Conservation (phyloP, 1,140 invertebrate species). For the Solen grandis region DNA sequence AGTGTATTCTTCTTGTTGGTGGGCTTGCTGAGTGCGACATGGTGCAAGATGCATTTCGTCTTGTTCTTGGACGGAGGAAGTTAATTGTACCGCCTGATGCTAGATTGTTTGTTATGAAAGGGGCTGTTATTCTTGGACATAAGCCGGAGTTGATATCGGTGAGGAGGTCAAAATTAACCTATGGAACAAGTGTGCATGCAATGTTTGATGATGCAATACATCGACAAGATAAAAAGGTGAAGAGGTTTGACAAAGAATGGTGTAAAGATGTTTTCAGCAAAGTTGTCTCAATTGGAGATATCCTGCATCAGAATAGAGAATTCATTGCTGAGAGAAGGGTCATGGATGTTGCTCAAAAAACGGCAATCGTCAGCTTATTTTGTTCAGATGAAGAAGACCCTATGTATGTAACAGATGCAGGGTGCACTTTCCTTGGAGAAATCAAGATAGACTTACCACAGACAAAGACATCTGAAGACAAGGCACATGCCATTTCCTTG, state of each 20-base stretch:
- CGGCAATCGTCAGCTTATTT: slow-evolving; percentile 10
- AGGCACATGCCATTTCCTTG: too few species aligned
- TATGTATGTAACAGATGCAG: slow-evolving; percentile 32
- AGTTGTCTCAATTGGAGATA: neutral
- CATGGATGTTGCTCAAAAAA: slow-evolving; percentile 16
- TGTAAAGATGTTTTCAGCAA: slow-evolving; percentile 37
- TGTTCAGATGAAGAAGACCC: slow-evolving; percentile 24
- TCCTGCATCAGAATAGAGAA: slow-evolving; percentile 8
- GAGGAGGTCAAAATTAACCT: neutral
- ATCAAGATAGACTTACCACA: too few species aligned
- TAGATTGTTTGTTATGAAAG: slow-evolving; percentile 9
- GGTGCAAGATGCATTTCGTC: neutral
- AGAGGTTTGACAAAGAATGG: slow-evolving; percentile 9
- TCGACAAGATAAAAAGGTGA: neutral
- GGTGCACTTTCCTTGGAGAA: slow-evolving; percentile 36
- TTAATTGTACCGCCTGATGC: slow-evolving; percentile 8
- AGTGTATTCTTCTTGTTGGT: slow-evolving; percentile 4
- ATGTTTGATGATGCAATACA: neutral
- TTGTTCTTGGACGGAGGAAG: neutral
- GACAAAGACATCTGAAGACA: too few species aligned
- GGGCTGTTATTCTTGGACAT: slow-evolving; percentile 24
- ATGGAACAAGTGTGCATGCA: neutral
- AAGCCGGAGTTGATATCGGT: neutral
- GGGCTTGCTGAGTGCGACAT: slow-evolving; percentile 2
- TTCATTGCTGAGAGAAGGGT: too few species aligned